These are phyloP conservation scores for Nasonia giraulti DNA, from an alignment of 1,140 invertebrate species.

Conservation along the genomic window DNA sequence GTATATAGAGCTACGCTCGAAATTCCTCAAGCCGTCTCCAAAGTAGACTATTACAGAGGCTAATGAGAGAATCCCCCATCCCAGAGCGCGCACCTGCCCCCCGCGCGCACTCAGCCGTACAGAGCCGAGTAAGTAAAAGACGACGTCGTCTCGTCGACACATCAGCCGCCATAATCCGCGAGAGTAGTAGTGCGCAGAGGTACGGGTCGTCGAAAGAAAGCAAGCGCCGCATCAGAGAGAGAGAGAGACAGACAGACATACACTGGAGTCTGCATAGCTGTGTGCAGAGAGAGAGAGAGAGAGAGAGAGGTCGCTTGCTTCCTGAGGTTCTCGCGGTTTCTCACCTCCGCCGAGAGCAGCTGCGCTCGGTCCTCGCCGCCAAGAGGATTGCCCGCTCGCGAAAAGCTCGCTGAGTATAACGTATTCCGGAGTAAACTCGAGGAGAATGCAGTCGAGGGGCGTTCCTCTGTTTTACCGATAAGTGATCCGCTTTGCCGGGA, in stretches of 20 bases:
- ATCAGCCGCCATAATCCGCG: background rate
- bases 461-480: background rate
- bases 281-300: no score
- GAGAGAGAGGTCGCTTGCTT: background rate
- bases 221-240: no score
- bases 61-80: background rate
- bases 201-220: background rate
- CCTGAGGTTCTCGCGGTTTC: constrained; percentile 10
- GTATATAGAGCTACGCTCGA: background rate
- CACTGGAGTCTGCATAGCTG: no score
- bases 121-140: background rate
- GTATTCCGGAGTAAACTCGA: background rate
- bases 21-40: background rate
- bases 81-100: background rate
- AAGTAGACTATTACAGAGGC: background rate
- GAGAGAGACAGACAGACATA: no score
- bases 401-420: background rate
- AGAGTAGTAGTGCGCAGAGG: background rate
- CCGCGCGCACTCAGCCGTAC: no score
- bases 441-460: background rate
- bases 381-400: no score
- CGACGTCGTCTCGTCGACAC: no score
- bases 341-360: background rate
- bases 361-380: background rate
- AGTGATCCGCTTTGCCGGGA: constrained; percentile 10